Percentiles rank a stretch among this genome's conserved stretches.
phyloP scores from a whole-genome alignment of 2,113 vertebrate genomes.

The Hippocampus guttulatus region DNA sequence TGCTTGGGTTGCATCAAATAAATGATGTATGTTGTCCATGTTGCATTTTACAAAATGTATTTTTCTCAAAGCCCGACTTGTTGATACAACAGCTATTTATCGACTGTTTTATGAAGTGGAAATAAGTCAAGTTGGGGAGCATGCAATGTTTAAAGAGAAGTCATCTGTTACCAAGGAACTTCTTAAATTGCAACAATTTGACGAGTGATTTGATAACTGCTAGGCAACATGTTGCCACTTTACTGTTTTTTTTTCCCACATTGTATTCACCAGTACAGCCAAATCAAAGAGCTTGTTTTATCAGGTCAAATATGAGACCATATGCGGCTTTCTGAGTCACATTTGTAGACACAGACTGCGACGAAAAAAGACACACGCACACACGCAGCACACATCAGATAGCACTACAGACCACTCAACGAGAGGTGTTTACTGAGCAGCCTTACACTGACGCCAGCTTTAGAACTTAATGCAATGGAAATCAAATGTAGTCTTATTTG shows the following conservation, averaged over 20 bases:
- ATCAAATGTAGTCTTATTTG: conserved; percentile 65
- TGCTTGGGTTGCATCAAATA: not conserved
- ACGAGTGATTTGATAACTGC: conserved; percentile 36
- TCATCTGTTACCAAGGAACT: conserved; percentile 24
- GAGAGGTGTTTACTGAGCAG: conserved; percentile 59
- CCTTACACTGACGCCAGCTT: conserved; percentile 60
- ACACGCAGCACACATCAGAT: conserved; percentile 2
- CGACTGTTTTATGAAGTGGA: not conserved
- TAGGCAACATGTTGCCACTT: conserved; percentile 30
- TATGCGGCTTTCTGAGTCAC: conserved; percentile 21
- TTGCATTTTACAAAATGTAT: not conserved
- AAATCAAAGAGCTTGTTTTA: conserved; percentile 38
- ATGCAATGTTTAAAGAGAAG: not conserved
- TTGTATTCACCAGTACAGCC: conserved; percentile 8
- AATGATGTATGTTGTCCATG: not conserved
- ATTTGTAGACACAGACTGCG: conserved; percentile 8
- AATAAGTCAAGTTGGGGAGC: not conserved
- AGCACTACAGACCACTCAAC: conserved; percentile 36
- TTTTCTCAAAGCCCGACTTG: not conserved
- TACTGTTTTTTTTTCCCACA: not conserved
- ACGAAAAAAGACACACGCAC: conserved; percentile 10
- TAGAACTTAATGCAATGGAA: conserved; percentile 68
- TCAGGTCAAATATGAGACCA: conserved; percentile 31
- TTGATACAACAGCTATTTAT: not conserved
- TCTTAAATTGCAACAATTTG: conserved; percentile 19